These are phyloP conservation scores for Liodrosophila aerea DNA, from an alignment of 2,888 invertebrate genomes.

Conservation along the genomic window DNA sequence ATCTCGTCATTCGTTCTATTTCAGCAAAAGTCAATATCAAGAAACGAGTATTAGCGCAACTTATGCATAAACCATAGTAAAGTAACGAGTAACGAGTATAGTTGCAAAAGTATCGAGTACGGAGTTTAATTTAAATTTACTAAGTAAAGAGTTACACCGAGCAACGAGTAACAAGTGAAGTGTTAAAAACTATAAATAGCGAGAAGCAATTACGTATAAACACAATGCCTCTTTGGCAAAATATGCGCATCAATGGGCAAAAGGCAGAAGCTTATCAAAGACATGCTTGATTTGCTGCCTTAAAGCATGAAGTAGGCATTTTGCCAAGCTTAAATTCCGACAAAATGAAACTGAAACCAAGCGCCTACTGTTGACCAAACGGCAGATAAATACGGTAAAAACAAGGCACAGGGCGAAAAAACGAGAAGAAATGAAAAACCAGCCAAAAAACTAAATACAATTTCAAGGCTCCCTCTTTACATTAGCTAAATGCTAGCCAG, in stretches of 20 bases:
- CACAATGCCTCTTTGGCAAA: not conserved
- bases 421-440: not conserved
- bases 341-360: slow-evolving; percentile 37
- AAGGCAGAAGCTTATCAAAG: slow-evolving; percentile 3
- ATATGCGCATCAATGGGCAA: not conserved
- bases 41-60: too few relatives aligned
- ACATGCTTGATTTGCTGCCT: slow-evolving; percentile 33
- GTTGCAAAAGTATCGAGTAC: too few relatives aligned
- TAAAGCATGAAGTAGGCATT: slow-evolving; percentile 30
- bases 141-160: slow-evolving; percentile 1
- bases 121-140: not conserved
- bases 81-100: not conserved
- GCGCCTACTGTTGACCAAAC: slow-evolving; percentile 13
- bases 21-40: too few relatives aligned
- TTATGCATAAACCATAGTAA: too few relatives aligned
- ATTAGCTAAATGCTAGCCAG: slow-evolving; percentile 53
- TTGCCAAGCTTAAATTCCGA: slow-evolving; percentile 25
- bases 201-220: not conserved
- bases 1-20: too few relatives aligned
- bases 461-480: slow-evolving; percentile 61
- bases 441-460: slow-evolving; percentile 50
- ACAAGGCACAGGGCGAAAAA: slow-evolving; percentile 4
- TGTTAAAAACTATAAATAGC: not conserved
- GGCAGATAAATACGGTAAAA: not conserved
- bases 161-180: not conserved